phyloP scores from a whole-genome alignment of 2,888 invertebrate genomes.

The Prenolepis imparis region DNA sequence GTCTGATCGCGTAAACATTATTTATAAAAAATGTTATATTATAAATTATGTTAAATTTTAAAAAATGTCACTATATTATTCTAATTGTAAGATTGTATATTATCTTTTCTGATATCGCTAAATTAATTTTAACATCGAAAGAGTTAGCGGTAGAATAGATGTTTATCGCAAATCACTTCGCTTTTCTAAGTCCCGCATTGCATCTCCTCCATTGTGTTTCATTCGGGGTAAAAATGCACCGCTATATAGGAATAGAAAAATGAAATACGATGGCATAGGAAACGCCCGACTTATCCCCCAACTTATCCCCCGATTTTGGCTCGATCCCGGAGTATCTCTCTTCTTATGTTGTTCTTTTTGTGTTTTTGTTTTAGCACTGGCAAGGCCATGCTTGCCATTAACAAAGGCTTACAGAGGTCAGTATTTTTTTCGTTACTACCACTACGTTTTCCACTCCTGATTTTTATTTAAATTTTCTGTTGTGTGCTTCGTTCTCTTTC shows the following conservation, averaged over 20 bases:
- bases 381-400: conserved; percentile 94
- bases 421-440: conserved; percentile 87
- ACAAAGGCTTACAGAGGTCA: conserved; percentile 94
- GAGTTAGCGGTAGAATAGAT: neutral
- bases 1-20: neutral
- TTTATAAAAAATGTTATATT: neutral
- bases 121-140: neutral
- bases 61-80: neutral
- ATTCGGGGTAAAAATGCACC: conserved; percentile 29
- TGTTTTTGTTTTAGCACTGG: conserved; percentile 91
- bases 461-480: conserved; percentile 54
- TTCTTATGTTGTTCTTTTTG: conserved; percentile 87
- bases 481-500: conserved; percentile 72
- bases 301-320: conserved; percentile 74
- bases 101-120: neutral
- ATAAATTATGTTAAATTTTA: neutral
- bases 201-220: conserved; percentile 36
- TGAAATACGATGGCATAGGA: conserved; percentile 56
- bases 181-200: conserved; percentile 34
- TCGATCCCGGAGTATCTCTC: conserved; percentile 79
- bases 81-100: neutral
- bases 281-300: conserved; percentile 66
- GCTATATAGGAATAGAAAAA: conserved; percentile 50
- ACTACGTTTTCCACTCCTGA: conserved; percentile 69
- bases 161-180: conserved; percentile 6